phyloP scores from a whole-genome alignment of 2,888 invertebrate species.

The Flexamia atlantica region DNA sequence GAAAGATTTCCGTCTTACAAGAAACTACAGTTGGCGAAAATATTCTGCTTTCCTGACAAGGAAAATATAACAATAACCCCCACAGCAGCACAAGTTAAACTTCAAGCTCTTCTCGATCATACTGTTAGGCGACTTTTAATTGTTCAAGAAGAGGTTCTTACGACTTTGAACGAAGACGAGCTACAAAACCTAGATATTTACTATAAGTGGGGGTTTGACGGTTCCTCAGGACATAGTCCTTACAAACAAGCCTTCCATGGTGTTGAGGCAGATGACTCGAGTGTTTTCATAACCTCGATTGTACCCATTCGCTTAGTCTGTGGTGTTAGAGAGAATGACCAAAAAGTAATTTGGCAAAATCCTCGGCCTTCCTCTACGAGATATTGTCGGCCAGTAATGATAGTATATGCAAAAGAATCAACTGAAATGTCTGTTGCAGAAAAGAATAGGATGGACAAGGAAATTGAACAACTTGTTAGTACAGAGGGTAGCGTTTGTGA shows the following conservation, averaged over 20 bases:
- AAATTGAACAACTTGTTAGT: slow-evolving; percentile 40
- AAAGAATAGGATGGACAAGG: slow-evolving; percentile 56
- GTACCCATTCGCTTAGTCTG: slow-evolving; percentile 70
- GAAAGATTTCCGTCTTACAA: not conserved
- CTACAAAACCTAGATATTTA: not conserved
- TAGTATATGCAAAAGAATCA: slow-evolving; percentile 71
- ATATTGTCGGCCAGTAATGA: slow-evolving; percentile 71
- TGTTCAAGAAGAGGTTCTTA: not conserved
- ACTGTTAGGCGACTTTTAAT: not conserved
- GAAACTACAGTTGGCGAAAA: not conserved
- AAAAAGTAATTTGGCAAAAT: slow-evolving; percentile 71
- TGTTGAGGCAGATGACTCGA: slow-evolving; percentile 45
- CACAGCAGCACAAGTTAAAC: not conserved
- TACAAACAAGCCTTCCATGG: slow-evolving; percentile 19
- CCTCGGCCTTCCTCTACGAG: slow-evolving; percentile 70
- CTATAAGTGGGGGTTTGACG: not conserved
- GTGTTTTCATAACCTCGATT: slow-evolving; percentile 64
- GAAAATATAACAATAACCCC: not conserved
- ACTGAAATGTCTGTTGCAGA: slow-evolving; percentile 63
- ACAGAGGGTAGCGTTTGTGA: too few relatives aligned
- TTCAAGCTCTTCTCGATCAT: slow-evolving; percentile 1
- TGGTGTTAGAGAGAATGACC: slow-evolving; percentile 44
- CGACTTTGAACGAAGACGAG: not conserved
- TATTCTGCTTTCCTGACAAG: not conserved
- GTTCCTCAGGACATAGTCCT: not conserved